Percentiles rank a stretch among this genome's conserved stretches.
These are phyloP conservation scores for Pelmatolapia mariae DNA, from an alignment of 2,113 vertebrate genomes.

Conservation along the genomic window DNA sequence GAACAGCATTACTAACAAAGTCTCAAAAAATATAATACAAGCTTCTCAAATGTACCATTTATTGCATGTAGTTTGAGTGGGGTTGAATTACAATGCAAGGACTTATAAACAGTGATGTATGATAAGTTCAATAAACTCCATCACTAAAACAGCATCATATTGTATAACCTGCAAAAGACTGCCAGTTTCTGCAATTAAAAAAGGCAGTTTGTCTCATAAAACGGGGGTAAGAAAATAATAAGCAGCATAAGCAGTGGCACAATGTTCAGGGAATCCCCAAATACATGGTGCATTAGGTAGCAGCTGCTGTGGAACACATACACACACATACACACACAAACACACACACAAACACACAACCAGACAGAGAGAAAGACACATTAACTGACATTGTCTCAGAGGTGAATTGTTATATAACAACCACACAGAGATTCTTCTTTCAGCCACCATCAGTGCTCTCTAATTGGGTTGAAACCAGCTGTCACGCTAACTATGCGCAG, in stretches of 20 bases:
- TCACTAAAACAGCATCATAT: not conserved
- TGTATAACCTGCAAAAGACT: not conserved
- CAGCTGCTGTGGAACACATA: constrained; percentile 18
- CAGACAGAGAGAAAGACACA: not conserved
- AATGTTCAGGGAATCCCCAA: constrained; percentile 27
- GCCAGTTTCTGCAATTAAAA: not conserved
- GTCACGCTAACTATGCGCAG: constrained; percentile 45
- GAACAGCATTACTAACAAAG: not conserved
- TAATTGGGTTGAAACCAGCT: constrained; percentile 58
- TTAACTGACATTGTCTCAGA: constrained; percentile 8
- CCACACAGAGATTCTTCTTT: constrained; percentile 10
- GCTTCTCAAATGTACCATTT: not conserved
- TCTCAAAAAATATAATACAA: not conserved
- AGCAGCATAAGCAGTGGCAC: not conserved
- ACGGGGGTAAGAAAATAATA: not conserved
- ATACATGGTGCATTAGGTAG: not conserved
- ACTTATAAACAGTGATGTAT: not conserved
- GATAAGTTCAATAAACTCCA: not conserved
- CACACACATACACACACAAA: not conserved
- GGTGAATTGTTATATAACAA: constrained; percentile 48
- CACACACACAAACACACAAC: not conserved
- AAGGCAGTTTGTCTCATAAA: not conserved
- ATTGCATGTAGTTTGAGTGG: not conserved
- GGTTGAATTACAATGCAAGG: not conserved
- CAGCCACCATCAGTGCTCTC: constrained; percentile 35